phyloP scores from a whole-genome alignment of 2,113 vertebrate genomes.

The Suncus etruscus region DNA sequence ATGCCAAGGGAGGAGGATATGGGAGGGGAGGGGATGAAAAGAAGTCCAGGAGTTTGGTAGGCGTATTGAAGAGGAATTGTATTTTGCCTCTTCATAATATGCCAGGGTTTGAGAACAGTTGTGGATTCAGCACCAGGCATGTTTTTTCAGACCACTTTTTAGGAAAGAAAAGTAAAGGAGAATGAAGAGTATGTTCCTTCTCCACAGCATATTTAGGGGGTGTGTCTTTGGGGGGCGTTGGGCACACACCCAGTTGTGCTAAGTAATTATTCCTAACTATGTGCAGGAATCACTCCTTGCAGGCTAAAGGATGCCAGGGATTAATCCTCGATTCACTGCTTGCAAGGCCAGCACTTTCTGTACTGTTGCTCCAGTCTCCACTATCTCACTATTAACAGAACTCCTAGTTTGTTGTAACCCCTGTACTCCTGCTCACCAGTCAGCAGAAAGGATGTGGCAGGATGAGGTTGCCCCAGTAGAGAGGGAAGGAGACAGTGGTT shows the following conservation, averaged over 20 bases:
- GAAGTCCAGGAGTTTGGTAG: background rate
- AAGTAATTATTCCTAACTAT: too few species aligned
- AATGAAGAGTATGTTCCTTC: background rate
- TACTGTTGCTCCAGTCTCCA: background rate
- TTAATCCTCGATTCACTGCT: too few species aligned
- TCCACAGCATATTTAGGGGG: background rate
- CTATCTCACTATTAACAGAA: background rate
- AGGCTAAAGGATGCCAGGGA: too few species aligned
- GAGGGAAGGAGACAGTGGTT: too few species aligned
- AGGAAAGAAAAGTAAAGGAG: constrained; percentile 5
- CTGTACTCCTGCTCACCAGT: background rate
- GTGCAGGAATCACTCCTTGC: too few species aligned
- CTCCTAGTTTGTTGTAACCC: background rate
- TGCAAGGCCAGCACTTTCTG: too few species aligned
- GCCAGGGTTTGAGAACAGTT: constrained; percentile 14
- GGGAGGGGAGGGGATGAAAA: background rate
- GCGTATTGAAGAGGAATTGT: background rate
- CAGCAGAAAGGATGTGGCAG: background rate
- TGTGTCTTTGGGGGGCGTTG: too few species aligned
- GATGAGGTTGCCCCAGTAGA: background rate
- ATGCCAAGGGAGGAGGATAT: background rate
- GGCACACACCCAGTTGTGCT: too few species aligned
- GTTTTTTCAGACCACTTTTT: background rate
- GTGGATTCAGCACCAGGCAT: background rate
- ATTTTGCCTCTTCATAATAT: too few species aligned